phyloP scores from a whole-genome alignment of 2,888 invertebrate species.

The Pristionchus entomophagus region DNA sequence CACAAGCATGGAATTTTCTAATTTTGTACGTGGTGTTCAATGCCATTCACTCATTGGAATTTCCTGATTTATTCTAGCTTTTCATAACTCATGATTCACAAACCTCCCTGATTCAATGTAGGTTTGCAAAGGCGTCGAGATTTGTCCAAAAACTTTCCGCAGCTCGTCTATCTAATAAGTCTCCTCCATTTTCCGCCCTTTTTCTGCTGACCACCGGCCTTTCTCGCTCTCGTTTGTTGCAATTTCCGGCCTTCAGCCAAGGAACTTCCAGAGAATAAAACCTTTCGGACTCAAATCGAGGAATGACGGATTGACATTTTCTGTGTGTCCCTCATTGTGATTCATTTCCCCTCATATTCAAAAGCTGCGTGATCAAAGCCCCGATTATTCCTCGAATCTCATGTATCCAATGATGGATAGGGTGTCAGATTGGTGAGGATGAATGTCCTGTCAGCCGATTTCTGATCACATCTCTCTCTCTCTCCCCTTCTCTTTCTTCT shows the following conservation, averaged over 20 bases:
- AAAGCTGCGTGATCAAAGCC: background rate
- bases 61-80: too few relatives aligned
- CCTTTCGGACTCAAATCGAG: background rate
- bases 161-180: background rate
- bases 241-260: background rate
- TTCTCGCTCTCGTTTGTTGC: background rate
- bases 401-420: background rate
- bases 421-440: background rate
- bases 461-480: slow-evolving; percentile 30
- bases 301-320: background rate
- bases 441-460: slow-evolving; percentile 4
- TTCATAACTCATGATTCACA: too few relatives aligned
- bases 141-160: background rate
- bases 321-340: background rate
- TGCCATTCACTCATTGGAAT: too few relatives aligned
- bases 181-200: background rate
- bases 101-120: too few relatives aligned
- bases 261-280: background rate
- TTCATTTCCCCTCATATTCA: slow-evolving; percentile 4
- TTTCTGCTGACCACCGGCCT: background rate
- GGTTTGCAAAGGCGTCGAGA: background rate
- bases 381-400: background rate
- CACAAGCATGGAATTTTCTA: too few relatives aligned
- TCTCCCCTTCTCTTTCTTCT: background rate
- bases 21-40: too few relatives aligned